Conservation (phyloP, 2,797 vertebrate genomes). For the Sebastiscus albofasciatus region DNA sequence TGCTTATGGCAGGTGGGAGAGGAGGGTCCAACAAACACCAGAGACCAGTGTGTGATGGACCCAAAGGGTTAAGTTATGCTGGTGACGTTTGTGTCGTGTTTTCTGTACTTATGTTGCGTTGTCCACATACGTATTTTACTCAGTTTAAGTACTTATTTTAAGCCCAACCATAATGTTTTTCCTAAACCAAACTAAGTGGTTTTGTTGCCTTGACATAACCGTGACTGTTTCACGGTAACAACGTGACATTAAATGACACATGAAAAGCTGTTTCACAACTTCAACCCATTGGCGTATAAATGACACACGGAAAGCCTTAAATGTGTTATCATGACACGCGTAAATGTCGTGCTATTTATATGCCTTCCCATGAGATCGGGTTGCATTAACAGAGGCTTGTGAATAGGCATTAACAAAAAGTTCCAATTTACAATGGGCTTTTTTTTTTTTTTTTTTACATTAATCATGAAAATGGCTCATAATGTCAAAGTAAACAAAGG, state of each 20-base stretch:
- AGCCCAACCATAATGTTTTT: background rate
- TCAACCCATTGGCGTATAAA: no score
- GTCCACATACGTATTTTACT: background rate
- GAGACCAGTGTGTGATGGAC: background rate
- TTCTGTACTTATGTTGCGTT: background rate
- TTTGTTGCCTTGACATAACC: background rate
- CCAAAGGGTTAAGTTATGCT: background rate
- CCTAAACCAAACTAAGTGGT: background rate
- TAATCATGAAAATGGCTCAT: background rate
- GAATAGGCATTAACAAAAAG: background rate
- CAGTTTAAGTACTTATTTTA: background rate
- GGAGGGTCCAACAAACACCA: background rate
- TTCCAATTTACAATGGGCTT: background rate
- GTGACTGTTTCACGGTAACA: background rate
- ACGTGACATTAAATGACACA: background rate
- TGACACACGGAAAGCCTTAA: background rate
- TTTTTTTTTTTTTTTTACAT: background rate
- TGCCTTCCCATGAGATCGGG: no score
- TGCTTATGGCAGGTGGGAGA: no score
- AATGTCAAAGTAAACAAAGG: background rate
- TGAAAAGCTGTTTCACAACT: no score
- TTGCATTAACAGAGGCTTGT: background rate
- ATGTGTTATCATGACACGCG: background rate
- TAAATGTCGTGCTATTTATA: background rate
- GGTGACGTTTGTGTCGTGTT: background rate